Base-by-base conservation (phyloP, 2,797 vertebrate species). In the Erpetoichthys calabaricus region DNA sequence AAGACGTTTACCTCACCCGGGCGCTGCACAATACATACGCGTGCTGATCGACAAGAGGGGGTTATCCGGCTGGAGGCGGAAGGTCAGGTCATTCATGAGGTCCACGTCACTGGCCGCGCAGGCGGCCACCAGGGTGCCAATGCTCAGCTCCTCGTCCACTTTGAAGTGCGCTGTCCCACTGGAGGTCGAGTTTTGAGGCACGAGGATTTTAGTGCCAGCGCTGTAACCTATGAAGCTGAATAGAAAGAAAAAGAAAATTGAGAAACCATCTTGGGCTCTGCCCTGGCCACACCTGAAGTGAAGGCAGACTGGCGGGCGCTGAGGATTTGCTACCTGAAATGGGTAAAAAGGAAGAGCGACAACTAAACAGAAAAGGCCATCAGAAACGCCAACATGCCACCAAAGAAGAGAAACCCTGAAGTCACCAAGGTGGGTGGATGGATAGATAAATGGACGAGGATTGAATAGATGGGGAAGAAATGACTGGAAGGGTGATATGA, bases 71-170 rank as follows among this genome's bases (percentile, higher is more conserved):
- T 73, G 66, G 8, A 75, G 45, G 8, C 47, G 56, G 59, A 70
- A 78, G 41, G 55, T 63, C 43, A 71, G 42, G 4, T 51, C 53
- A 47, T 63, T 62, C 61, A 67, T 53, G 7, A 59, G 8, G 51
- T 74, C 72, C 25, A 66, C 59, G 25, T 71, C 65, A 0, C 47
- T 50, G 47, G 65, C 72, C 50, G 61, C 62, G 45, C 72, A 75
- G 7, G 45, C 51, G 41, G 64, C 71, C 6, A 66, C 25, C 1
- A 3, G 60, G 60, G 63, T 62, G 42, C 70, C 68, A 47, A 57
- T 6, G 6, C 69, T 65, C 60, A 73, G 70, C 60, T 80, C 75
- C 64, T 80, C 73, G 50, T 71, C 61, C n/a, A 74, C 45, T 5
- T 52, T 63, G 44, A 73, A 54, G 10, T 59, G 56, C 9, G 57